Conservation (phyloP, 2,113 vertebrate genomes). For the Diglossa brunneiventris region DNA sequence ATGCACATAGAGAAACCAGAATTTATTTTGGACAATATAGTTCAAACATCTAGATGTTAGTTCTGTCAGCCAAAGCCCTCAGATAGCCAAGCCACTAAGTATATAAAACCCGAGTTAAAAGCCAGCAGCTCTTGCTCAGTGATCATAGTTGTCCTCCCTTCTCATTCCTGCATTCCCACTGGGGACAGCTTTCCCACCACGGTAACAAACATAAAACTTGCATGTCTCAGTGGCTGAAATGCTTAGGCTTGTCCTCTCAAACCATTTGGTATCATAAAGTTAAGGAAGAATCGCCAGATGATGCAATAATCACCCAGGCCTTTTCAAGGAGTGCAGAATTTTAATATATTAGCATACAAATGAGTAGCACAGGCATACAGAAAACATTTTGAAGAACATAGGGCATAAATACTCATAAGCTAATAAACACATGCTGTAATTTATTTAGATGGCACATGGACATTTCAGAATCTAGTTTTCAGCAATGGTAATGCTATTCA, state of each 20-base stretch:
- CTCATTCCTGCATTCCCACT: not conserved
- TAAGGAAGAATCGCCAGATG: not conserved
- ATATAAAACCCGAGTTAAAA: not conserved
- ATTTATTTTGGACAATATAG: not conserved
- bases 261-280: not conserved
- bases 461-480: not conserved
- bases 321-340: not conserved
- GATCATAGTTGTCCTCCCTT: not conserved
- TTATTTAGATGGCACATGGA: not conserved
- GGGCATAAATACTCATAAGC: not conserved
- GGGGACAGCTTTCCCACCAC: not conserved
- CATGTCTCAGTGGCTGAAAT: not conserved
- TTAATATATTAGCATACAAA: not conserved
- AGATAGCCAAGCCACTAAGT: not conserved
- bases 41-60: not conserved
- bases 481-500: not conserved
- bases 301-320: not conserved
- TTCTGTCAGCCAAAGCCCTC: not conserved
- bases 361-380: not conserved
- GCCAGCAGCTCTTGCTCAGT: not conserved
- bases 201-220: not conserved
- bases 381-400: not conserved
- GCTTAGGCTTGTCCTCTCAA: not conserved
- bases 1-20: not conserved
- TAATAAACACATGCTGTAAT: not conserved